Base-by-base conservation (phyloP, 2,797 vertebrate genomes). In the Myripristis murdjan region DNA sequence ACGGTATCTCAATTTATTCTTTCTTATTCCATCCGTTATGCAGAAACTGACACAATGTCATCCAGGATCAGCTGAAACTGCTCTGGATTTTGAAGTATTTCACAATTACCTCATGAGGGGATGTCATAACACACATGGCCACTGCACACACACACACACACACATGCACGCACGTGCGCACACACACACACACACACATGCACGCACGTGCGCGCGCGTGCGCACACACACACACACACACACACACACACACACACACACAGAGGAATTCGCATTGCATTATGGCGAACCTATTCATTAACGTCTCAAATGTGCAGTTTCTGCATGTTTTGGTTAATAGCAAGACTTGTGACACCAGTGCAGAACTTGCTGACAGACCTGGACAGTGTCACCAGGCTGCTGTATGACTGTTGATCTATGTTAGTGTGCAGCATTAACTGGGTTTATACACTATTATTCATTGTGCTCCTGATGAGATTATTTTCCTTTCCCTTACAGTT, bases 51-150 rank as follows among this genome's bases (percentile, higher is more conserved):
- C 69, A 58, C 7, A 31, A 31, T 56, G 26, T 62, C 61, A 53
- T 66, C 16, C 57, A 53, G 22, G 53, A 79, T 79, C 24, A 68
- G 55, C 28, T 2, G 26, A 14, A 62, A n/a, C 43, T 74, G 39
- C 22, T 73, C 48, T 60, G 65, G 37, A 74, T 56, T 58, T 72
- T 74, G 31, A 64, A 9, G 15, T 61, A 22, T 60, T 68, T 80
- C 66, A 74, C 55, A 75, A 65, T 31, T 57, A 37, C 11, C 20
- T 70, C 49, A 44, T 14, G 41, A 26, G 26, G 39, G 10, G 6
- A 39, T 33, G 33, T 64, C 39, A 60, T 61, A 52, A 59, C 10
- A 16, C 48, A 62, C 44, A 62, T 37, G 28, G 57, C 26, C 39
- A 58, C 26, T 28, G 62, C 18, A 58, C 64, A 62, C 6, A 37